Evolutionary conservation across 2,888 invertebrate species (phyloP).

Genomic region (Malachius bipustulatus): DNA sequence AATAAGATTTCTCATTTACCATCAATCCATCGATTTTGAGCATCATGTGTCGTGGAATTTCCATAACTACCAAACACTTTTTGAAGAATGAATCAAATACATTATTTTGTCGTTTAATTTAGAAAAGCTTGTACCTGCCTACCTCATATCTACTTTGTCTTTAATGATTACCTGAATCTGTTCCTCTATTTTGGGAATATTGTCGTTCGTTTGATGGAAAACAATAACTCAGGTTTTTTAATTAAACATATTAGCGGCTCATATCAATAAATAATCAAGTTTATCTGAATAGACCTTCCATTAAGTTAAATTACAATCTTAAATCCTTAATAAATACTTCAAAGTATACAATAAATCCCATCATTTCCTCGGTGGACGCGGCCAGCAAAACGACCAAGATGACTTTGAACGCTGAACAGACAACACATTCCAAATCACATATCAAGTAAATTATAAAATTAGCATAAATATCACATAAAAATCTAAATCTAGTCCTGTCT

Average conservation of each 20-base stretch:
- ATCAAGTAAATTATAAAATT: constrained; percentile 32
- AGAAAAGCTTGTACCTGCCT: no score
- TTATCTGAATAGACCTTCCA: constrained; percentile 17
- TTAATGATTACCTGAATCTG: no score
- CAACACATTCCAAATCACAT: constrained; percentile 27
- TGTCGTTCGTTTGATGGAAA: no score
- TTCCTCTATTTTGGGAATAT: no score
- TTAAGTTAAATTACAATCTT: constrained; percentile 30
- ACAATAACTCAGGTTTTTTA: constrained; percentile 2
- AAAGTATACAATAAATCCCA: constrained; percentile 31
- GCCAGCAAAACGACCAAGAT: not conserved
- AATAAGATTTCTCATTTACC: no score
- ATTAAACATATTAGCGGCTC: not conserved
- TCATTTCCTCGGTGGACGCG: constrained; percentile 21
- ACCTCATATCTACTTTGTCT: no score
- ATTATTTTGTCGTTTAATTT: no score
- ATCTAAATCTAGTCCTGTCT: constrained; percentile 31
- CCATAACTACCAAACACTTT: no score
- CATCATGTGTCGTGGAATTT: no score
- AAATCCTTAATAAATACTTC: constrained; percentile 33
- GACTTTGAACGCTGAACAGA: not conserved
- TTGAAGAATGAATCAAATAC: no score
- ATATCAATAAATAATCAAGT: constrained; percentile 2
- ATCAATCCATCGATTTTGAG: no score
- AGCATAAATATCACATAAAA: constrained; percentile 39